Base-by-base conservation (phyloP, 2,888 invertebrate genomes). In the Drosophila flavopinicola region DNA sequence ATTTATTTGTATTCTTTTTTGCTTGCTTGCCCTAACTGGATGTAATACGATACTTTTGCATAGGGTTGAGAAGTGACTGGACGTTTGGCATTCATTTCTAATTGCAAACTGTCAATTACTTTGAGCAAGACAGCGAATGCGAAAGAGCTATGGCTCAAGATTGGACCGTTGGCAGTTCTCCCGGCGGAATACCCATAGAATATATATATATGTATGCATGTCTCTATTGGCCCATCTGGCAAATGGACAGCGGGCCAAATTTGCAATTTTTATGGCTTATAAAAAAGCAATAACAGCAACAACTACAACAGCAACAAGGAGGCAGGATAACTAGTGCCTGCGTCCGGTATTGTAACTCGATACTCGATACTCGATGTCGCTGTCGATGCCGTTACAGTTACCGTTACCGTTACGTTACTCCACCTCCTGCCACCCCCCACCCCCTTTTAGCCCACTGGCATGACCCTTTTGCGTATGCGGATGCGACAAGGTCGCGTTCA, bases 91-190 rank as follows among this genome's bases (percentile, higher is more conserved):
- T 78, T 56, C 60, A 75, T 85, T 84, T 87, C 85, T 84, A 87
- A 87, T 84, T 87, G 83, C 82, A 61, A 87, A 60, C 83, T 84
- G 83, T 84, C 83, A 85, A 84, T 85, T 84, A 87, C 54, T 60
- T 54, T 56, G 41, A 35, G 53, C 30, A 15, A 7, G 33, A 13
- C 17, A 37, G 48, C 23, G 35, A 6, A 30, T 24, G n/a, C 20
- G 42, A 11, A 7, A 66, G 73, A 77, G 72, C 67, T 75, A 86
- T 77, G 57, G 79, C 15, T 54, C 35, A 57, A 39, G 57, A 42
- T 27, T 53, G 51, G 44, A 25, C 37, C 7, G 15, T 32, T 49
- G 20, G n/a, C 42, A 58, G 56, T 20, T 71, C 77, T 78, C 80
- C 80, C 77, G 66, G 15, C 61, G 78, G 78, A 65, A 75, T 72